These are phyloP conservation scores for Drosophila sordidapex DNA, from an alignment of 2,888 invertebrate species.

Conservation along the genomic window DNA sequence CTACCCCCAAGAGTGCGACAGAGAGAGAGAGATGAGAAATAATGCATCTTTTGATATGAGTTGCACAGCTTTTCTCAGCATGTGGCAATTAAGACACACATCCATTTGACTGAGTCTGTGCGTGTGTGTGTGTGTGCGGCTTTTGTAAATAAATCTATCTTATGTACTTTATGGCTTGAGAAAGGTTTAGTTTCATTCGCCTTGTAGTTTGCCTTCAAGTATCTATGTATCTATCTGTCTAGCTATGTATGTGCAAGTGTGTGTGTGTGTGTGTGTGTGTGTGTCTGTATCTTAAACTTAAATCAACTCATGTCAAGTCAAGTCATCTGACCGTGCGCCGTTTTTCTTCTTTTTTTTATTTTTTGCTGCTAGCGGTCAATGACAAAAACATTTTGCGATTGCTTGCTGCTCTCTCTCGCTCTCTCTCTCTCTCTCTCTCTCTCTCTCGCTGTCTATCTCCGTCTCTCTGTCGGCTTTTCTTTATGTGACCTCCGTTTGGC, in stretches of 20 bases:
- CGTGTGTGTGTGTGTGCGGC: slow-evolving; percentile 35
- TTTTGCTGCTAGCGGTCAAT: slow-evolving; percentile 74
- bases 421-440: neutral
- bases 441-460: no score
- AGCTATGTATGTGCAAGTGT: neutral
- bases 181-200: slow-evolving; percentile 74
- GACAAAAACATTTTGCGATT: slow-evolving; percentile 71
- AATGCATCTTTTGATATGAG: slow-evolving; percentile 37
- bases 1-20: neutral
- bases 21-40: slow-evolving; percentile 18
- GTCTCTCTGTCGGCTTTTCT: slow-evolving; percentile 6
- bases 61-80: slow-evolving; percentile 67
- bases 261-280: neutral
- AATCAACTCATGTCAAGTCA: slow-evolving; percentile 59
- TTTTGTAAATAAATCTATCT: slow-evolving; percentile 79
- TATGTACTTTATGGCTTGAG: slow-evolving; percentile 70
- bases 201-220: slow-evolving; percentile 32
- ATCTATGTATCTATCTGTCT: slow-evolving; percentile 23
- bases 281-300: slow-evolving; percentile 39
- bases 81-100: slow-evolving; percentile 73
- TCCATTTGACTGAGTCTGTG: neutral
- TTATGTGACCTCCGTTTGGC: slow-evolving; percentile 54
- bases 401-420: neutral
- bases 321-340: slow-evolving; percentile 75
- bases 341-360: slow-evolving; percentile 26